Evolutionary conservation across 2,797 vertebrate species (phyloP).

Genomic region (Pampus argenteus): DNA sequence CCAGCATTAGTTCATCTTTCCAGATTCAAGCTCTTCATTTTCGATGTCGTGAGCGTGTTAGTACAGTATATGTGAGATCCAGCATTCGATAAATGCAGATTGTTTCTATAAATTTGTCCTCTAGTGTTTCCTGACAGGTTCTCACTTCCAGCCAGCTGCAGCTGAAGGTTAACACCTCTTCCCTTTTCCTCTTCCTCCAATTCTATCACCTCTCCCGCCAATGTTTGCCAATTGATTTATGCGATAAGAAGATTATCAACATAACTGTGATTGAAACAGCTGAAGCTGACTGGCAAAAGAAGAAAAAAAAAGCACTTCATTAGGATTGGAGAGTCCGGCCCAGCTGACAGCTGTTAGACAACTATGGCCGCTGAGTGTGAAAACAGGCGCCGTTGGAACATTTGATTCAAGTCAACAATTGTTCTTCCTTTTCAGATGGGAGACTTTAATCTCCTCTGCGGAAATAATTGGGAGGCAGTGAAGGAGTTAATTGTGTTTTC

Average conservation of each 20-base stretch:
- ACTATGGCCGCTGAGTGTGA: slow-evolving; percentile 43
- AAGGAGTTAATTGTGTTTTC: slow-evolving; percentile 74
- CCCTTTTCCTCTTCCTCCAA: slow-evolving; percentile 69
- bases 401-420: slow-evolving; percentile 61
- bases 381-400: slow-evolving; percentile 62
- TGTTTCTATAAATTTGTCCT: neutral
- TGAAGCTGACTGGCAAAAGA: neutral
- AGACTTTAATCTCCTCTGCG: slow-evolving; percentile 69
- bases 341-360: slow-evolving; percentile 71
- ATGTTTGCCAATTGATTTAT: slow-evolving; percentile 45
- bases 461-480: slow-evolving; percentile 69
- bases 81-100: neutral
- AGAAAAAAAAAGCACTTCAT: slow-evolving; percentile 3
- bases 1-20: neutral
- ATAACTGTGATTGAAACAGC: slow-evolving; percentile 20
- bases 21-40: neutral
- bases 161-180: slow-evolving; percentile 54
- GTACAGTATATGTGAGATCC: too few relatives aligned
- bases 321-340: slow-evolving; percentile 23
- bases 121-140: slow-evolving; percentile 4
- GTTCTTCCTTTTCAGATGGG: slow-evolving; percentile 61
- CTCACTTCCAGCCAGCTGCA: slow-evolving; percentile 53
- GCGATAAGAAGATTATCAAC: slow-evolving; percentile 44
- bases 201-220: slow-evolving; percentile 43
- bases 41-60: too few relatives aligned